Evolutionary conservation across 64 coral and sea anemone genomes (phyloP).

Genomic region (Stichodactyla mertensii): DNA sequence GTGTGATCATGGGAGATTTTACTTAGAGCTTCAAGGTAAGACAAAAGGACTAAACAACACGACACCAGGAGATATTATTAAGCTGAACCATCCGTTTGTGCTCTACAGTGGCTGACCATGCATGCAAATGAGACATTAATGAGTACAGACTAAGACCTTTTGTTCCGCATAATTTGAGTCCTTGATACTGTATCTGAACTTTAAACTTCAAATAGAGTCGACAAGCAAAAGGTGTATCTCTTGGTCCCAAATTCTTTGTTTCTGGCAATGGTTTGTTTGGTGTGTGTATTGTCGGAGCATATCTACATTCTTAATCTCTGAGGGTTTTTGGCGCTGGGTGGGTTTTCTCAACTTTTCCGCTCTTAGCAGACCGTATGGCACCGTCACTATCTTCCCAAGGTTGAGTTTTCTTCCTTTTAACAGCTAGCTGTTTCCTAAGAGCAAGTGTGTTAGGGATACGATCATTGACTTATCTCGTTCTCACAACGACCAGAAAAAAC

Average conservation of each 20-base stretch:
- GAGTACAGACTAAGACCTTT: constrained; percentile 22
- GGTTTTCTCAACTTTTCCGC: constrained; percentile 14
- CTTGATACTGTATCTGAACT: constrained; percentile 20
- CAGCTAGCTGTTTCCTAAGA: constrained; percentile 75
- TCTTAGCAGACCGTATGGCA: constrained; percentile 47
- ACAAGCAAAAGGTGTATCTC: constrained; percentile 21
- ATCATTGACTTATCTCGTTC: constrained; percentile 53
- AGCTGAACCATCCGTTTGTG: constrained; percentile 16
- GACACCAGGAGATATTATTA: constrained; percentile 26
- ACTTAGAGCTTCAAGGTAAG: constrained; percentile 5
- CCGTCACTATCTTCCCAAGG: constrained; percentile 38
- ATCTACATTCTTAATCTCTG: constrained; percentile 2
- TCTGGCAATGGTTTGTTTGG: constrained; percentile 8
- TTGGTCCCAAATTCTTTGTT: constrained; percentile 2
- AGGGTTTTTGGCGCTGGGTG: background rate
- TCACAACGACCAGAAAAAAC: constrained; percentile 6
- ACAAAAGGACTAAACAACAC: constrained; percentile 10
- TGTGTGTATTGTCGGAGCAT: constrained; percentile 10
- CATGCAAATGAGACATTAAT: constrained; percentile 35
- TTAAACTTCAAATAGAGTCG: constrained; percentile 29
- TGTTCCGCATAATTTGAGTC: constrained; percentile 34
- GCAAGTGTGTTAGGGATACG: constrained; percentile 65
- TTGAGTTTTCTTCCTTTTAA: background rate
- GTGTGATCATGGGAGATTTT: constrained; percentile 27
- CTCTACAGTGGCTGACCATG: constrained; percentile 13